phyloP scores from a whole-genome alignment of 2,888 invertebrate genomes.

The Rhabditoides inermis region DNA sequence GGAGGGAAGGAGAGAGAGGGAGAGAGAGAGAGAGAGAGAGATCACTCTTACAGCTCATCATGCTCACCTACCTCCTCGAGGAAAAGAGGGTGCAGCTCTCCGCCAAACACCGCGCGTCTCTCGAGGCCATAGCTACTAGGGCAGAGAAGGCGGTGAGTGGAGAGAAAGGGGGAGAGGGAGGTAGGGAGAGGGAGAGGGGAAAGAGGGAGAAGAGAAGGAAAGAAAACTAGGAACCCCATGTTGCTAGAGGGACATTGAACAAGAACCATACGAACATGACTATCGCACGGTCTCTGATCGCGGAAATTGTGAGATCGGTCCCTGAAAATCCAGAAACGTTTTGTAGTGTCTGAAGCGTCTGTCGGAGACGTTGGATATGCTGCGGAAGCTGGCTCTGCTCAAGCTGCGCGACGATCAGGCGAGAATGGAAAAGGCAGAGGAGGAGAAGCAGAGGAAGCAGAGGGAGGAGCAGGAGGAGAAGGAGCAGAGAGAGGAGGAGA shows the following conservation, averaged over 20 bases:
- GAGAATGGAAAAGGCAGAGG: too few species aligned
- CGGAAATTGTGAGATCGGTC: too few species aligned
- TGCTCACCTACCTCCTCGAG: neutral
- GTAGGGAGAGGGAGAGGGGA: constrained; percentile 1
- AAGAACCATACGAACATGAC: too few species aligned
- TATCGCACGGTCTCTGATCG: too few species aligned
- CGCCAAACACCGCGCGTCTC: neutral
- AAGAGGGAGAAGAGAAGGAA: constrained; percentile 1
- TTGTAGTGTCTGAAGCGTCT: neutral
- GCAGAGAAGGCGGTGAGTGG: neutral
- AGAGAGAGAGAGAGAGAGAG: constrained; percentile 1
- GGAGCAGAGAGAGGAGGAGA: too few species aligned
- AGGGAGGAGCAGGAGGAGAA: too few species aligned
- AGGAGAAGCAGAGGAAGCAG: too few species aligned
- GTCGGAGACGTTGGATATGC: too few species aligned
- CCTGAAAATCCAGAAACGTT: too few species aligned
- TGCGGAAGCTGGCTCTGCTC: too few species aligned
- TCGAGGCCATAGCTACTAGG: neutral
- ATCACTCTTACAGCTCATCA: neutral
- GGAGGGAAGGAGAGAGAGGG: constrained; percentile 2
- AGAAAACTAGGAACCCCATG: neutral
- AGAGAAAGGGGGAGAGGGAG: neutral
- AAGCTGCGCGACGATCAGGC: too few species aligned
- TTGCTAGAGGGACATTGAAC: too few species aligned
- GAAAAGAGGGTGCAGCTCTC: neutral